Evolutionary conservation across 2,888 invertebrate genomes (phyloP), one percentile per base, ranked within the genome.

Genomic region (Zygogramma bicolorata): DNA sequence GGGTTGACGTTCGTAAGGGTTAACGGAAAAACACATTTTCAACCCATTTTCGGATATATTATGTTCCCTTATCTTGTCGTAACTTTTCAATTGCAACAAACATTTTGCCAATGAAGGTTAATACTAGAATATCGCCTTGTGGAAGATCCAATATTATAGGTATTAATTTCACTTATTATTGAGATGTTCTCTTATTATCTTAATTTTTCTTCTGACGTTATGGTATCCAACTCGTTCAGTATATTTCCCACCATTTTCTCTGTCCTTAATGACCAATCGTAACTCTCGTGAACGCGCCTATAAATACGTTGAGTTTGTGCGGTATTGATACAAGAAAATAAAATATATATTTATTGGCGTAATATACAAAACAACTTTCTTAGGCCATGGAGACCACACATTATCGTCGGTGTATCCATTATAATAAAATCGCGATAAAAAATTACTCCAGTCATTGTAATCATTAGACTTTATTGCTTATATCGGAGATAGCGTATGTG

Each of bases 391-490:
- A 42, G 62, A 62, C 62, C 72, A 69, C 69, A 73, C 65, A 49
- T 62, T 58, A 69, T 31, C 57, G 29, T 65, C 49, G 42, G 57
- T 62, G 38, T 71, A 49, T 34, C 46, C 65, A 67, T 73, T 73
- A 66, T 70, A 69, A 72, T 72, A 69, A 69, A 65, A 68, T 65
- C 22, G 13, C 31, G 65, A 60, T 61, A 57, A 69, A 72, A 68
- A 73, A 66, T 73, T 25, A 58, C 69, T 58, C 53, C 66, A 65
- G 31, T 49, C 60, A 66, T 73, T 68, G 62, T 71, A 60, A 65
- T 71, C 69, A 62, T 70, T 66, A 59, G 57, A 66, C 49, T 69
- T 65, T 66, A 69, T 63, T 42, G 58, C 66, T n/a, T 70, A 49
- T 61, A 27, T 15, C 15, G 34, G 38, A 29, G 53, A 61, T 61